Conservation (phyloP, 2,797 vertebrate species). For the Sphenodon punctatus region DNA sequence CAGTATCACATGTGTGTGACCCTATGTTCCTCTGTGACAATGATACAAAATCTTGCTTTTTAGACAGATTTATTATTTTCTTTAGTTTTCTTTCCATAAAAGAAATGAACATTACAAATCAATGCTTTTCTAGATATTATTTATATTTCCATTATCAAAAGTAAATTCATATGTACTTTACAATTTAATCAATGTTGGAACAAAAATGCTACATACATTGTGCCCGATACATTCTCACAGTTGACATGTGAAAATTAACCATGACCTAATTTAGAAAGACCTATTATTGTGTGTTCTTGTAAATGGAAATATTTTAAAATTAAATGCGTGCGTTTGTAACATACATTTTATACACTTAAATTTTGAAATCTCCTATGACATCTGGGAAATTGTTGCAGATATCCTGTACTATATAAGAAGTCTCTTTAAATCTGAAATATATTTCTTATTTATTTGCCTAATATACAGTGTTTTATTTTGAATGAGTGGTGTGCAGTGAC, state of each 20-base stretch:
- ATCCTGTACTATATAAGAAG: too few species aligned
- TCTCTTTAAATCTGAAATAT: too few species aligned
- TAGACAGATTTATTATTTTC: conserved; percentile 48
- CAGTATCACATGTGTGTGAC: too few species aligned
- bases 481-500: neutral
- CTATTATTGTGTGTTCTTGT: neutral
- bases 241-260: neutral
- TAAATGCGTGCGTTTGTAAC: neutral
- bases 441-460: too few species aligned
- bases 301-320: neutral
- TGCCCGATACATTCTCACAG: neutral
- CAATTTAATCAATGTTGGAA: conserved; percentile 9
- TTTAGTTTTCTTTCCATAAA: conserved; percentile 7
- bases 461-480: neutral
- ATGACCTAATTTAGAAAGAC: neutral
- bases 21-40: too few species aligned
- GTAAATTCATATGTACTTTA: conserved; percentile 6
- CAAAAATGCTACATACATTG: neutral
- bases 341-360: neutral
- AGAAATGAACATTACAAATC: conserved; percentile 22
- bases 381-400: neutral
- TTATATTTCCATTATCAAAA: neutral
- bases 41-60: neutral
- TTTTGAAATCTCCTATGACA: neutral
- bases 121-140: conserved; percentile 6